Evolutionary conservation across 2,797 vertebrate genomes (phyloP), one percentile per base, ranked within the genome.

Genomic region (Fratercula arctica): DNA sequence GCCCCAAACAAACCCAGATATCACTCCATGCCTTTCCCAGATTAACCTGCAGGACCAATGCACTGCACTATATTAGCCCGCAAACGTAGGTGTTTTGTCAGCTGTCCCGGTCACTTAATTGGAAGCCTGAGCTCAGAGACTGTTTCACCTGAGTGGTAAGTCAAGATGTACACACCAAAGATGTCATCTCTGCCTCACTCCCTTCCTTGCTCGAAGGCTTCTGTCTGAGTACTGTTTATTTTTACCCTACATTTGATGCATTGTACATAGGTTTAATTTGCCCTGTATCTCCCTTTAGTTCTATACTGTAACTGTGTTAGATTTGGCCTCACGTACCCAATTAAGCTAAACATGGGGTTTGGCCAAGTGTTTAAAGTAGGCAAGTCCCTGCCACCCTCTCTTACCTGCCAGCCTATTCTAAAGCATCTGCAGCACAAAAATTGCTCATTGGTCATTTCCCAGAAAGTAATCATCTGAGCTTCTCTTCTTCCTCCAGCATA

Each of bases 61-160:
- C 56, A 60, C 41, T 31, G 43, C 74, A 70, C 9, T 35, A 3
- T 2, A 57, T 45, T 13, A 90, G 64, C 64, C 26, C 80, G 72
- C 61, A 79, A 86, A 84, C 0, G 4, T n/a, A 94, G 87, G 94
- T 93, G 94, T 86, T 87, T 54, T 96, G 94, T 96, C 92, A 97
- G 82, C 90, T 93, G 76, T 91, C 81, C 90, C 90, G 88, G 61
- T 37, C 90, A 84, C 85, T 95, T 75, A 48, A 84, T 77, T 25
- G 4, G 85, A 93, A 87, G 76, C 57, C 75, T 45, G 45, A 92
- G 93, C 94, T 93, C 80, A 77, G 63, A 89, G 70, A 64, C 53
- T 92, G 83, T 60, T 95, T 87, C 0, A 20, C 86, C 90, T 61
- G 64, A 96, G 76, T 0, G 2, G 73, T 78, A 97, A 96, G 56